Conservation (phyloP, 1,140 invertebrate genomes). For the Chironomus tepperi region DNA sequence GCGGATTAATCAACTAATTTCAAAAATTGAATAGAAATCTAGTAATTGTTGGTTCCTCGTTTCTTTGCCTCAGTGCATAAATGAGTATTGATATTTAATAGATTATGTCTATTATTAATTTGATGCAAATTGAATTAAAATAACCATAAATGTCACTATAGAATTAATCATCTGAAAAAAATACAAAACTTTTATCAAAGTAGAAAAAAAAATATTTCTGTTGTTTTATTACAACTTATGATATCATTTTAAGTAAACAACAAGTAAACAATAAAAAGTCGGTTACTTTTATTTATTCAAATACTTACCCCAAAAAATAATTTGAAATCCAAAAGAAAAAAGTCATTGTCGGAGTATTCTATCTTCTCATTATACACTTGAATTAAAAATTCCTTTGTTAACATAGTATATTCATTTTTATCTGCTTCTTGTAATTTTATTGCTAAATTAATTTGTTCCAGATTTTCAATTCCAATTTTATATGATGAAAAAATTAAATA, state of each 20-base stretch:
- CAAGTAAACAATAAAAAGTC: not conserved
- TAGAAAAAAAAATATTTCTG: too few relatives aligned
- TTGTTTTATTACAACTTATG: too few relatives aligned
- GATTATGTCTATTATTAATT: not conserved
- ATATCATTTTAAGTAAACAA: not conserved
- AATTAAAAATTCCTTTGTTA: not conserved
- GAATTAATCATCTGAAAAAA: not conserved
- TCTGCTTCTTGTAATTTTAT: not conserved
- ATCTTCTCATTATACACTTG: not conserved
- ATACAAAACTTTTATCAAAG: not conserved
- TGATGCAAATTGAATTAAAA: not conserved
- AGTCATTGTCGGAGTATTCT: not conserved
- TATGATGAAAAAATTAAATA: slow-evolving; percentile 1
- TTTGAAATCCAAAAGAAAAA: not conserved
- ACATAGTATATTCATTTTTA: not conserved
- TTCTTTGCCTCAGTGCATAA: too few relatives aligned
- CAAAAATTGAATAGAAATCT: too few relatives aligned
- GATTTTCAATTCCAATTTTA: not conserved
- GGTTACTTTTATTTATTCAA: not conserved
- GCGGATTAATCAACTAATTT: too few relatives aligned
- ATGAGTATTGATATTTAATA: too few relatives aligned
- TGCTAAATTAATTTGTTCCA: not conserved
- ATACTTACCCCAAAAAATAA: not conserved
- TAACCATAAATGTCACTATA: not conserved
- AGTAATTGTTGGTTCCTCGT: too few relatives aligned